Percentiles rank a stretch among this genome's conserved stretches.
phyloP scores from a whole-genome alignment of 1,140 invertebrate species.

The Drosophila auraria region DNA sequence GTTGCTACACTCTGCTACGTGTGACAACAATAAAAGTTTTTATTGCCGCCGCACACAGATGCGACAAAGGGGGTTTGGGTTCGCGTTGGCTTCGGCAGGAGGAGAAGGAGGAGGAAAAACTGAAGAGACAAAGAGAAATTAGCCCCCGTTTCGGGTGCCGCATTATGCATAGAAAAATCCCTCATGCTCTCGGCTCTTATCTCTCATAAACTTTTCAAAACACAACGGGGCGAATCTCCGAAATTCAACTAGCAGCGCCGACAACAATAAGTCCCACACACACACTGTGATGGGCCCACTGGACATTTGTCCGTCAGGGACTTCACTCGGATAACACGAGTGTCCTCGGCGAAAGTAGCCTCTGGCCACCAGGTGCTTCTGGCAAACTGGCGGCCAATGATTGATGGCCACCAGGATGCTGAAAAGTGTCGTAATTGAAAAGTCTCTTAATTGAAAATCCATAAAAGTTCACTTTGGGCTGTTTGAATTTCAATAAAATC shows the following conservation, averaged over 20 bases:
- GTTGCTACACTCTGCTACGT: constrained; percentile 61
- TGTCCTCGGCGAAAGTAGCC: constrained; percentile 6
- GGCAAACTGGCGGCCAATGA: constrained; percentile 13
- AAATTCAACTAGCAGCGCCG: constrained; percentile 34
- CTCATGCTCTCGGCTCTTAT: constrained; percentile 10
- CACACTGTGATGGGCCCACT: constrained; percentile 5
- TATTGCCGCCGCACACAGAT: constrained; percentile 77
- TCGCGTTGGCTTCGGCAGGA: not conserved
- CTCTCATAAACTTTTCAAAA: constrained; percentile 38
- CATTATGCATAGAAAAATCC: constrained; percentile 70
- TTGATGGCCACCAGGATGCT: constrained; percentile 1
- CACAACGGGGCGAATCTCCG: constrained; percentile 29
- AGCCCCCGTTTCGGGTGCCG: constrained; percentile 33
- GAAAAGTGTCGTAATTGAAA: constrained; percentile 1
- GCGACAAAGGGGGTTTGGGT: constrained; percentile 30
- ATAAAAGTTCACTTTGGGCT: constrained; percentile 16
- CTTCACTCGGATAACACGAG: constrained; percentile 24
- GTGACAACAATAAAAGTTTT: constrained; percentile 84
- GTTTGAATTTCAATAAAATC: not conserved
- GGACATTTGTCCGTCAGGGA: constrained; percentile 43
- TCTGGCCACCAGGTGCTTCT: constrained; percentile 27
- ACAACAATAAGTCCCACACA: constrained; percentile 48
- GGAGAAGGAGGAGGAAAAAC: not conserved
- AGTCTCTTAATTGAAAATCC: constrained; percentile 18
- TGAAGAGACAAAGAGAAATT: constrained; percentile 31